phyloP scores from a whole-genome alignment of 2,113 vertebrate genomes.

The Lichenostomus cassidix region DNA sequence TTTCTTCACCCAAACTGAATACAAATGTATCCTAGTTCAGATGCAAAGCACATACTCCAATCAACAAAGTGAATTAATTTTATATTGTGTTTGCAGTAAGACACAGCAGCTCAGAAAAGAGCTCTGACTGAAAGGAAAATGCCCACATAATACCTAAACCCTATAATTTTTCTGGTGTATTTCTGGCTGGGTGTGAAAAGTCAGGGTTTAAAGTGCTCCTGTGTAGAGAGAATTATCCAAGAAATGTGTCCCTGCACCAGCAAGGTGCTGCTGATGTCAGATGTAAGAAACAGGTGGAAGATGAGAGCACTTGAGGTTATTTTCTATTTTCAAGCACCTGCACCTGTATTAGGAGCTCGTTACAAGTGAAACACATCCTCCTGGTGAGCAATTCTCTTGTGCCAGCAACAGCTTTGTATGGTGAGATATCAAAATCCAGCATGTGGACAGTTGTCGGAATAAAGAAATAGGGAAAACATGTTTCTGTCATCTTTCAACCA shows the following conservation, averaged over 20 bases:
- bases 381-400: neutral
- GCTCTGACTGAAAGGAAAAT: neutral
- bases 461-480: neutral
- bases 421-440: neutral
- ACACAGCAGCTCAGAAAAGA: neutral
- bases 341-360: fast-evolving
- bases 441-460: neutral
- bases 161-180: fast-evolving
- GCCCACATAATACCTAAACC: neutral
- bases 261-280: neutral
- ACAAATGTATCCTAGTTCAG: fast-evolving
- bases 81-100: neutral
- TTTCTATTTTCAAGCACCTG: neutral
- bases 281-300: neutral
- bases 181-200: neutral
- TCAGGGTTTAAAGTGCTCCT: neutral
- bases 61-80: neutral
- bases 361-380: neutral
- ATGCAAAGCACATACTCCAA: neutral
- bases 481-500: neutral
- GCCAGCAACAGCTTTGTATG: neutral
- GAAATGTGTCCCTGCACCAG: neutral
- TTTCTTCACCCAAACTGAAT: neutral
- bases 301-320: neutral
- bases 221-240: neutral